phyloP scores from a whole-genome alignment of 2,888 invertebrate species.

The Hypsopygia costalis region DNA sequence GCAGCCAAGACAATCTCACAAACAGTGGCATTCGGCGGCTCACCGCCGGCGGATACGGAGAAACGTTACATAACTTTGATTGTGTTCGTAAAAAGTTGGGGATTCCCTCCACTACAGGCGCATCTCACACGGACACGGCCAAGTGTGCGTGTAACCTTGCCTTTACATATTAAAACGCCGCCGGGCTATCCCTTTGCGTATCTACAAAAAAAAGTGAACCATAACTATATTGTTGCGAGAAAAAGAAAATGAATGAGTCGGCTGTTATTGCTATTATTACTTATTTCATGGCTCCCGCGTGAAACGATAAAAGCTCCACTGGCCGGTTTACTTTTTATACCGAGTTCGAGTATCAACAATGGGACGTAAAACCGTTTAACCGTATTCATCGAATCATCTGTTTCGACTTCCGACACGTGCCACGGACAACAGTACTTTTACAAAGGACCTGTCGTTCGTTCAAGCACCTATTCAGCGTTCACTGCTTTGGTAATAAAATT shows the following conservation, averaged over 20 bases:
- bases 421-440: conserved; percentile 29
- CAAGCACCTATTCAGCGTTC: conserved; percentile 5
- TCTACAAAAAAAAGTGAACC: conserved; percentile 66
- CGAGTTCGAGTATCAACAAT: conserved; percentile 70
- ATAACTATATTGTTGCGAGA: conserved; percentile 71
- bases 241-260: conserved; percentile 76
- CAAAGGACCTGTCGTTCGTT: conserved; percentile 6
- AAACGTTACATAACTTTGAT: conserved; percentile 81
- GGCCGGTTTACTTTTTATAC: conserved; percentile 77
- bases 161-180: conserved; percentile 79
- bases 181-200: conserved; percentile 78
- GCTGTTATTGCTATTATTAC: conserved; percentile 77
- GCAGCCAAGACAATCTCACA: conserved; percentile 67
- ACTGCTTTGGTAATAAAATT: conserved; percentile 8
- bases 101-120: conserved; percentile 77
- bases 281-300: conserved; percentile 67
- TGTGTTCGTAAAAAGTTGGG: conserved; percentile 81
- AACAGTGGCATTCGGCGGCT: conserved; percentile 59
- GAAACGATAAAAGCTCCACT: conserved; percentile 68
- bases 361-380: conserved; percentile 71
- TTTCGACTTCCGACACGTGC: conserved; percentile 54
- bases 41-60: conserved; percentile 66
- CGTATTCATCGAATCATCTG: conserved; percentile 71
- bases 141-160: conserved; percentile 77
- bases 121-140: conserved; percentile 60